Evolutionary conservation across 2,888 invertebrate genomes (phyloP).

Genomic region (Selenia dentaria): DNA sequence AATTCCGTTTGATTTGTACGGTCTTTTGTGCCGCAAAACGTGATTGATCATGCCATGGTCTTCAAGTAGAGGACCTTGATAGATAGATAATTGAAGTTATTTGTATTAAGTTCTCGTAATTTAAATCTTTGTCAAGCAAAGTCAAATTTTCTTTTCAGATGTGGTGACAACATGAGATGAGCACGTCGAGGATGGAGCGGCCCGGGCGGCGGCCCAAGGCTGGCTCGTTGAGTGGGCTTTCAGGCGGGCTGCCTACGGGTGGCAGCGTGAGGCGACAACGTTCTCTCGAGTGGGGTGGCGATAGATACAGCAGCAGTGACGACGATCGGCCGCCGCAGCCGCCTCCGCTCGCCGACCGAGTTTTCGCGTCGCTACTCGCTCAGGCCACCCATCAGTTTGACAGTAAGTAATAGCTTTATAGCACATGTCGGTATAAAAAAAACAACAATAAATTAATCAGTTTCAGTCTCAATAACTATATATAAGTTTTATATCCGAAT

Average conservation of each 20-base stretch:
- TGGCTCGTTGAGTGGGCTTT: slow-evolving; percentile 73
- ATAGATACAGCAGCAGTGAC: slow-evolving; percentile 84
- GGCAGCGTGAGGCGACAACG: slow-evolving; percentile 79
- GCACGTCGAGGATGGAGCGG: slow-evolving; percentile 69
- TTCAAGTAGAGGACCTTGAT: too few relatives aligned
- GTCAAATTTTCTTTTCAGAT: slow-evolving; percentile 57
- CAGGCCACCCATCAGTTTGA: slow-evolving; percentile 83
- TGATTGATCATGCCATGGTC: too few relatives aligned
- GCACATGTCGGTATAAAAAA: too few relatives aligned
- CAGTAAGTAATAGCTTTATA: slow-evolving; percentile 61
- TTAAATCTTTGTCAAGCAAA: too few relatives aligned
- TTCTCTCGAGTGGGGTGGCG: slow-evolving; percentile 84
- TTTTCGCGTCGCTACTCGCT: slow-evolving; percentile 80
- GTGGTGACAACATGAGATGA: slow-evolving; percentile 66
- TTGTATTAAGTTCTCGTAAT: too few relatives aligned
- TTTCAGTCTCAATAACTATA: too few relatives aligned
- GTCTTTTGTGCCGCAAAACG: too few relatives aligned
- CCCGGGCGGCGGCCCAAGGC: slow-evolving; percentile 74
- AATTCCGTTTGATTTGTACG: slow-evolving; percentile 15
- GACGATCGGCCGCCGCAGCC: slow-evolving; percentile 79
- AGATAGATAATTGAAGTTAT: too few relatives aligned
- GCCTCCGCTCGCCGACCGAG: slow-evolving; percentile 78
- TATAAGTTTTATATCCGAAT: too few relatives aligned
- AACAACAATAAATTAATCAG: too few relatives aligned
- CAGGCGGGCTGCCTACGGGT: slow-evolving; percentile 61